These are phyloP conservation scores for Linnaemya tessellans DNA, from an alignment of 2,888 invertebrate genomes.

Conservation along the genomic window DNA sequence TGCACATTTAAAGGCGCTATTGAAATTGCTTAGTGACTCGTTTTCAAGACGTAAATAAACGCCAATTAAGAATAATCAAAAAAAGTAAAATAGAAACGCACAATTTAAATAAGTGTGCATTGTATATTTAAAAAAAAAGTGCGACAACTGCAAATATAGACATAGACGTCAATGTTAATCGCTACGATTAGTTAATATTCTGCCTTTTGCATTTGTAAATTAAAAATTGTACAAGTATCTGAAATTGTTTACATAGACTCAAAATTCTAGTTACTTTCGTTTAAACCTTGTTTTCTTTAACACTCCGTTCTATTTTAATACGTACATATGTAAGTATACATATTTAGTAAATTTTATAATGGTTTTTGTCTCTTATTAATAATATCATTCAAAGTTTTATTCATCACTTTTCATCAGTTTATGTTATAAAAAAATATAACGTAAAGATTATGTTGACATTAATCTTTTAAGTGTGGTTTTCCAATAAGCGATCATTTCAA, in stretches of 20 bases:
- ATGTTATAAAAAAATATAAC: no score
- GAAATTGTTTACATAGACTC: slow-evolving; percentile 59
- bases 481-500: no score
- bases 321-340: not conserved
- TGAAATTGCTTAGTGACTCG: not conserved
- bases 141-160: slow-evolving; percentile 15
- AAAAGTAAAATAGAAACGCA: not conserved
- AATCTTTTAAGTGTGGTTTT: no score
- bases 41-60: slow-evolving; percentile 30
- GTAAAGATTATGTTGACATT: no score
- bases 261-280: slow-evolving; percentile 21
- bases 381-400: no score
- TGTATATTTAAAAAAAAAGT: slow-evolving; percentile 26
- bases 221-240: slow-evolving; percentile 59
- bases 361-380: not conserved
- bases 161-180: slow-evolving; percentile 49
- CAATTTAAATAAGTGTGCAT: slow-evolving; percentile 28
- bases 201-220: slow-evolving; percentile 27
- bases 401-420: no score
- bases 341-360: not conserved
- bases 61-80: slow-evolving; percentile 55
- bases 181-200: slow-evolving; percentile 63
- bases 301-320: not conserved
- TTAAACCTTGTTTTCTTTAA: slow-evolving; percentile 4
- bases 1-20: slow-evolving; percentile 21